Base-by-base conservation (phyloP, 2,888 invertebrate species). In the Noctua fimbriata region DNA sequence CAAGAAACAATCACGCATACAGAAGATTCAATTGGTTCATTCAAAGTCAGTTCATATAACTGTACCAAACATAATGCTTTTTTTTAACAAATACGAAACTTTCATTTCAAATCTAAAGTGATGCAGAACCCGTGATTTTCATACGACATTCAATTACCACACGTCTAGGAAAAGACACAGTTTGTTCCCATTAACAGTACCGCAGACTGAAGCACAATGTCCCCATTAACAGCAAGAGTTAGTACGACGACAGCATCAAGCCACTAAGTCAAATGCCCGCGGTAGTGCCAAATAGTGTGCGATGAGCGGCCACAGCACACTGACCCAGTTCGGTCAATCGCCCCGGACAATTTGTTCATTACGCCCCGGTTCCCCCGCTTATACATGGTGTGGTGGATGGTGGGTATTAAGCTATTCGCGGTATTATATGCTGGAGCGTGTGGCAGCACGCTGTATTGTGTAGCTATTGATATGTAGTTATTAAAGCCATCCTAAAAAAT, bases 251-350 rank as follows among this genome's bases (percentile, higher is more conserved):
- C 66, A 28, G 44, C 44, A 44, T 67, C 44, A 67, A n/a, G 66
- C 32, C 69, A 49, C 74, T 84, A 83, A 73, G 87, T 87, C 75
- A 85, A 76, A 87, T 76, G 66, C 52, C 60, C 69, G 80, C 60
- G 73, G 76, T 74, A 63, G 81, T 87, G 87, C 85, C 85, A 85
- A 84, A 84, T 84, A 85, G 80, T 84, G 67, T 71, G 55, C 85
- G 76, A 80, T 72, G 87, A 84, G 84, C 76, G 67, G 16, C 44
- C 67, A 44, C 44, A 69, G 87, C 71, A 52, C 41, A 16, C 73
- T 80, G 85, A 85, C 85, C 85, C 71, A 79, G 76, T 85, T 87
- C 76, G 80, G 74, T 80, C 85, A 87, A 84, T 84, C 79, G 71
- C 69, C 73, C 80, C 70, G 41, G 69, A 74, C 80, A 74, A 84